Base-by-base conservation (phyloP, 2,888 invertebrate genomes). In the Aphodius granarius region DNA sequence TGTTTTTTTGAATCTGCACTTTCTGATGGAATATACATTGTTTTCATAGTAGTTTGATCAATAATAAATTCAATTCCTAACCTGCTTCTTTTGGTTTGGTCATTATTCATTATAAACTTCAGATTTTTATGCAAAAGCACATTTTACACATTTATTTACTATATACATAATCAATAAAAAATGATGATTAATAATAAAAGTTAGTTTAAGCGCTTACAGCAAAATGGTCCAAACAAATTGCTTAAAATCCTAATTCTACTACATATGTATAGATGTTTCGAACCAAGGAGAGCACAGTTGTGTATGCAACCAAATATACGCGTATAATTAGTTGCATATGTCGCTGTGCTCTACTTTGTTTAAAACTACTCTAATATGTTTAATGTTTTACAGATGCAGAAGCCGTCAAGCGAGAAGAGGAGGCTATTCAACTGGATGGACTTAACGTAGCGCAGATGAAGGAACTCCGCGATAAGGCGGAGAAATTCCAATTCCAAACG, bases 361-460 rank as follows among this genome's bases (percentile, higher is more conserved):
- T n/a, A n/a, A n/a, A n/a, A n/a, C n/a, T n/a, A n/a, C n/a, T n/a
- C 43, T 3, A 2, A 43, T 18, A 16, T 70, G 68, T 66, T 71
- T 76, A 63, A 21, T 73, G 73, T 73, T 63, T 80, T 83, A 9
- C 85, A 93, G 98, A 99, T 89, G 95, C 96, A 87, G 97, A 98
- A 88, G 94, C 93, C 4, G 92, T 97, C 64, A 88, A 93, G 85
- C 93, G 98, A 81, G 98, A 99, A 88, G 98, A 97, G 87, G 98
- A 99, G 89, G 96, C 98, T 0, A 98, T 99, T 81, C 95, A 97
- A 85, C 89, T 98, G 74, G 99, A 99, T 89, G 97, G 96, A 2
- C 89, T 99, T 76, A 98, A 95, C 89, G 96, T 96, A 17, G 95
- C 97, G 17, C 97, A 99, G 88, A 90, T 97, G 86, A 96, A 95